These are phyloP conservation scores for Laupala kohalensis DNA, from an alignment of 1,140 invertebrate species.

Conservation along the genomic window DNA sequence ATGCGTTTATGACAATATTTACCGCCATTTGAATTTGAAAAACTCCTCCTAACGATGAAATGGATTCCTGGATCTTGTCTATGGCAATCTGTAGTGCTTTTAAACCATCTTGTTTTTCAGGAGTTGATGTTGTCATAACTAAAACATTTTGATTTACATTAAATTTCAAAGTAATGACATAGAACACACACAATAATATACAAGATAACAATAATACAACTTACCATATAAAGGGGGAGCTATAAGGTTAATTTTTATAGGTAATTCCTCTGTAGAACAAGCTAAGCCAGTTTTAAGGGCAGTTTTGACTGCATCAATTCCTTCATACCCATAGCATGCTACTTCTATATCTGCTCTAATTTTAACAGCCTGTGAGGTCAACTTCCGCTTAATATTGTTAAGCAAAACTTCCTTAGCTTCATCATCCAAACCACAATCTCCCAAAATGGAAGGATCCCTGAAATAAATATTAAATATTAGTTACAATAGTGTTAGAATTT, in stretches of 20 bases:
- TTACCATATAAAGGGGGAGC: constrained; percentile 91
- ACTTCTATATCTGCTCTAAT: constrained; percentile 96
- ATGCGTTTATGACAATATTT: no score
- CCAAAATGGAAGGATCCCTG: constrained; percentile 84
- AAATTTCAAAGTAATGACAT: no score
- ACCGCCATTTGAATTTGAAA: constrained; percentile 93
- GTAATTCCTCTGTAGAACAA: constrained; percentile 82
- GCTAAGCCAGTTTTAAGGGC: constrained; percentile 86
- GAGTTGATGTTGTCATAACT: constrained; percentile 96
- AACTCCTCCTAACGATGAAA: constrained; percentile 72
- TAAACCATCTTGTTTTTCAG: constrained; percentile 88
- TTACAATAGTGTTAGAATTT: not conserved
- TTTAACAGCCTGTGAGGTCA: constrained; percentile 97
- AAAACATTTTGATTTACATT: no score
- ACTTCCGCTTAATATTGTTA: constrained; percentile 87
- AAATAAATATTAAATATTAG: no score
- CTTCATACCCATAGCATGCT: constrained; percentile 96
- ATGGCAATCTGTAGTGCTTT: constrained; percentile 80
- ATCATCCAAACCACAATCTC: constrained; percentile 91
- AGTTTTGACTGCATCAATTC: constrained; percentile 95
- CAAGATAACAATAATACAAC: constrained; percentile 7
- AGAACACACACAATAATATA: not conserved
- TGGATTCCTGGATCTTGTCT: constrained; percentile 72
- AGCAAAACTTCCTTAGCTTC: constrained; percentile 85
- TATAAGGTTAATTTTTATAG: constrained; percentile 97